phyloP scores from a whole-genome alignment of 2,888 invertebrate genomes.

The Theretra japonica region DNA sequence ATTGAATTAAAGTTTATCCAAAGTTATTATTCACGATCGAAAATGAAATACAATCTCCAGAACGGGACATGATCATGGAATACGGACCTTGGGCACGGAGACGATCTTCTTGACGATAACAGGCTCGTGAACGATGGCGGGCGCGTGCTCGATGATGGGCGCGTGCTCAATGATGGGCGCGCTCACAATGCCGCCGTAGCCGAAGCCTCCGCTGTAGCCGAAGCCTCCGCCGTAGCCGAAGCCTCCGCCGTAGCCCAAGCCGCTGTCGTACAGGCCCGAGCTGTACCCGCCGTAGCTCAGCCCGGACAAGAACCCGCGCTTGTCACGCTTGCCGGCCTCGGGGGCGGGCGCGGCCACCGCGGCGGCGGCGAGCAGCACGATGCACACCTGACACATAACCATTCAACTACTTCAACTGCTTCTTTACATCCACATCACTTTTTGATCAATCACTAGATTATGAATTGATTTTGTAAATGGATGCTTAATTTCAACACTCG shows the following conservation, averaged over 20 bases:
- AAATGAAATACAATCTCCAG: neutral
- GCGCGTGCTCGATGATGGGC: slow-evolving; percentile 42
- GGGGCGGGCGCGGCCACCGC: slow-evolving; percentile 49
- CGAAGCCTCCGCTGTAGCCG: slow-evolving; percentile 35
- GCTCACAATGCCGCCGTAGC: slow-evolving; percentile 29
- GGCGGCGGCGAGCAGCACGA: slow-evolving; percentile 50
- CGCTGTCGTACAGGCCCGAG: slow-evolving; percentile 30
- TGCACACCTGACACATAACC: slow-evolving; percentile 46
- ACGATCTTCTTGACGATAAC: slow-evolving; percentile 56
- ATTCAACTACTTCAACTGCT: neutral
- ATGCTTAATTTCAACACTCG: neutral
- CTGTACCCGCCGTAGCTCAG: slow-evolving; percentile 34
- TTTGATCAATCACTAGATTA: neutral
- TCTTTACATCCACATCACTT: neutral
- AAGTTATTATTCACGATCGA: neutral
- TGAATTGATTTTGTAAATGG: neutral
- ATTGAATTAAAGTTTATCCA: neutral
- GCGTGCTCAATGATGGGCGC: slow-evolving; percentile 41
- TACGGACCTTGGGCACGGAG: slow-evolving; percentile 59
- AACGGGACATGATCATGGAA: neutral
- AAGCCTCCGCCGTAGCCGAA: slow-evolving; percentile 27
- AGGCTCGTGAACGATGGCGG: slow-evolving; percentile 44
- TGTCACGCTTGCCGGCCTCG: slow-evolving; percentile 50
- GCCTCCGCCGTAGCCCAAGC: slow-evolving; percentile 36
- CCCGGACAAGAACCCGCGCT: slow-evolving; percentile 48